Conservation (phyloP, 2,113 vertebrate genomes). For the Eurypyga helias region DNA sequence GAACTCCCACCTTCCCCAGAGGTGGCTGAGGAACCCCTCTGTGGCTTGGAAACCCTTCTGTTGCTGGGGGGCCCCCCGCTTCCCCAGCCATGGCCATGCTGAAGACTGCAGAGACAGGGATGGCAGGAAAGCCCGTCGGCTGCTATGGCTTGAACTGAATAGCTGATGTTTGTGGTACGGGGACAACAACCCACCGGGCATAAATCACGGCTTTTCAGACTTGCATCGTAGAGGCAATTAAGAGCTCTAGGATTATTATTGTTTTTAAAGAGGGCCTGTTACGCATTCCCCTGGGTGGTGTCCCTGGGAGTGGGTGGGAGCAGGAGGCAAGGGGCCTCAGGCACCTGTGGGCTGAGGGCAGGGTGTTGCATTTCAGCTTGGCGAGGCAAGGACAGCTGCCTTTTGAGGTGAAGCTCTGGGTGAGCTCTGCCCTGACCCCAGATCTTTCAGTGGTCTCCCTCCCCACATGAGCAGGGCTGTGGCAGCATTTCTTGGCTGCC, state of each 20-base stretch:
- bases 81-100: fast-evolving
- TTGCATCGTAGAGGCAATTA: fast-evolving
- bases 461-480: fast-evolving
- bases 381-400: fast-evolving
- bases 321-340: background rate
- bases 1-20: too few species aligned
- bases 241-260: background rate
- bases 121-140: fast-evolving
- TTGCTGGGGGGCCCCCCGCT: too few species aligned
- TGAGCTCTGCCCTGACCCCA: background rate
- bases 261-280: background rate
- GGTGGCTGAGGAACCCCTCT: background rate
- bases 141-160: background rate
- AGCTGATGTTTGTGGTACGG: background rate
- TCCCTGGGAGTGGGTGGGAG: background rate
- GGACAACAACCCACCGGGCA: background rate
- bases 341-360: background rate
- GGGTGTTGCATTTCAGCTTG: fast-evolving
- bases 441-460: background rate
- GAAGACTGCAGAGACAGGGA: fast-evolving
- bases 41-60: too few species aligned
- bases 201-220: background rate
- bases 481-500: background rate
- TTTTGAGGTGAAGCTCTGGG: background rate
- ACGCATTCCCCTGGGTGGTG: fast-evolving